phyloP scores from a whole-genome alignment of 2,888 invertebrate species.

The Chironomus tentans region DNA sequence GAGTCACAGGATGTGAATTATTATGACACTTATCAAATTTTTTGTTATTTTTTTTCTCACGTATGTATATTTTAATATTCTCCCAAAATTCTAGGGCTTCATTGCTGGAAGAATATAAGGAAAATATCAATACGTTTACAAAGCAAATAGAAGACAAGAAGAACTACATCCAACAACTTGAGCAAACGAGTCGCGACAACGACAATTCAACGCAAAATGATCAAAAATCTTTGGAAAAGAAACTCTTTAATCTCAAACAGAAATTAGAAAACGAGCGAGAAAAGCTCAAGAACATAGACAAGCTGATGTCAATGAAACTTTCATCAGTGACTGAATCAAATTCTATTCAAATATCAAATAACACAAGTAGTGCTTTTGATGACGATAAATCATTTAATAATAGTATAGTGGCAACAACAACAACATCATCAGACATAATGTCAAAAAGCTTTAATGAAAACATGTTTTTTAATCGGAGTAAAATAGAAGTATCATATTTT shows the following conservation, averaged over 20 bases:
- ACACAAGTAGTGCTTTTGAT: slow-evolving; percentile 4
- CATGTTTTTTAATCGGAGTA: slow-evolving; percentile 45
- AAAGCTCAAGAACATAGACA: slow-evolving; percentile 56
- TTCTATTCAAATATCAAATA: not conserved
- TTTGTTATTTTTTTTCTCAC: not conserved
- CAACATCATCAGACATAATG: slow-evolving; percentile 41
- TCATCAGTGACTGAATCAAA: not conserved
- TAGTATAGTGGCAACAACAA: not conserved
- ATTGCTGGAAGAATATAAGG: slow-evolving; percentile 74
- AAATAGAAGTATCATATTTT: slow-evolving; percentile 38
- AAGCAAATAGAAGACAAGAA: slow-evolving; percentile 59
- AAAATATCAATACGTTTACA: slow-evolving; percentile 57
- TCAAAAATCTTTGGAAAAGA: slow-evolving; percentile 59
- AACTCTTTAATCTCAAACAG: slow-evolving; percentile 48
- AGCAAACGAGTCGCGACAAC: slow-evolving; percentile 56
- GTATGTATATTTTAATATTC: not conserved
- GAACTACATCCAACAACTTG: slow-evolving; percentile 53
- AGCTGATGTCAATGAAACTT: slow-evolving; percentile 29
- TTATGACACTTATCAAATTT: no score
- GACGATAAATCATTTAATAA: not conserved
- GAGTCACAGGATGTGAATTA: not conserved
- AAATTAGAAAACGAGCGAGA: slow-evolving; percentile 60
- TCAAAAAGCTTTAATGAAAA: slow-evolving; percentile 49
- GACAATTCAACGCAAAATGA: slow-evolving; percentile 59
- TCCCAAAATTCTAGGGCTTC: slow-evolving; percentile 50